Conservation (phyloP, 2,888 invertebrate species). For the Stenurella melanura region DNA sequence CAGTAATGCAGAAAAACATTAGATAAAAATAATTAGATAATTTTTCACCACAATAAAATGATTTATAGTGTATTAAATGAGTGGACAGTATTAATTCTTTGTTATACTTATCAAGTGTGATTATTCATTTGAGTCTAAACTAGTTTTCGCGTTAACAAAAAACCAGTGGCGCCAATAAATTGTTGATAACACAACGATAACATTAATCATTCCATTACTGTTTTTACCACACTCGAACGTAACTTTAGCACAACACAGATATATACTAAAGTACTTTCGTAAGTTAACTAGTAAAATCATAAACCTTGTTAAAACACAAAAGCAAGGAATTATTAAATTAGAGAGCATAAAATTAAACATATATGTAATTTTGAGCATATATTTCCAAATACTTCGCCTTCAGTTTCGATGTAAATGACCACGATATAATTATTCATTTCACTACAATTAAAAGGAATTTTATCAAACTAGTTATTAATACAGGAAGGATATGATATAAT, state of each 20-base stretch:
- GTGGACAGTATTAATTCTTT: not conserved
- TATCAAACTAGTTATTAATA: constrained; percentile 13
- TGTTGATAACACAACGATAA: not conserved
- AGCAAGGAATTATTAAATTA: constrained; percentile 8
- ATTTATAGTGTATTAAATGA: not conserved
- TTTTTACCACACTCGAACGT: constrained; percentile 7
- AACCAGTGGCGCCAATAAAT: constrained; percentile 21
- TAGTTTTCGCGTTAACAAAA: constrained; percentile 9
- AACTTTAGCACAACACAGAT: not conserved
- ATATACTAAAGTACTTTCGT: not conserved
- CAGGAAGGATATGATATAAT: constrained; percentile 47
- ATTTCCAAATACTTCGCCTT: constrained; percentile 7
- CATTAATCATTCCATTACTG: constrained; percentile 15
- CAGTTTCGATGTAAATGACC: not conserved
- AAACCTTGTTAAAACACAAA: not conserved
- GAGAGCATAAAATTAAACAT: constrained; percentile 16
- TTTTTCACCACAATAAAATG: not conserved
- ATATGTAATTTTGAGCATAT: constrained; percentile 11
- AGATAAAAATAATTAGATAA: not conserved
- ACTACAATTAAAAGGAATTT: constrained; percentile 34
- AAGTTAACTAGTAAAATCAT: not conserved
- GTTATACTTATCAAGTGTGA: not conserved
- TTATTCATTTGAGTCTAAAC: not conserved
- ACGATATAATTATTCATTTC: not conserved
- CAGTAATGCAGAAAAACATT: too few relatives aligned